Evolutionary conservation across 2,888 invertebrate species (phyloP).

Genomic region (Pristionchus fissidentatus): DNA sequence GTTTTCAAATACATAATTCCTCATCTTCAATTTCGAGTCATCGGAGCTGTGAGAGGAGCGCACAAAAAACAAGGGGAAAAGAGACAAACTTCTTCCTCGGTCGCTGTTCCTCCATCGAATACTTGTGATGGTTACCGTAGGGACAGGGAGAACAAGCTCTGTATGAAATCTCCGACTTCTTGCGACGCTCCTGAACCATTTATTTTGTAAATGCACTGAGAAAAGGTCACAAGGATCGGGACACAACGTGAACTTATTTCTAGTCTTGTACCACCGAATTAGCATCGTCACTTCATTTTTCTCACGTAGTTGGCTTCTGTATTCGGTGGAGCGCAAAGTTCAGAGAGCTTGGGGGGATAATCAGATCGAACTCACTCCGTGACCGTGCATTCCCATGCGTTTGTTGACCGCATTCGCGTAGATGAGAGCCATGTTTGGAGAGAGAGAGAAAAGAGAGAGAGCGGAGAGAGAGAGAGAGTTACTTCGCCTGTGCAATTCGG

Average conservation of each 20-base stretch:
- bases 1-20: no score
- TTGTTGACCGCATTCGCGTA: conserved; percentile 61
- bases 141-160: conserved; percentile 33
- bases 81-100: conserved; percentile 44
- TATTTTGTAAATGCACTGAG: no score
- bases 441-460: not conserved
- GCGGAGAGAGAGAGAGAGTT: no score
- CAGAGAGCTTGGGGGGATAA: no score
- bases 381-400: conserved; percentile 53
- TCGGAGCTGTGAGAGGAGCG: not conserved
- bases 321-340: no score
- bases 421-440: conserved; percentile 55
- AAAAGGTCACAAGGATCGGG: no score
- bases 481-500: not conserved
- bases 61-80: not conserved
- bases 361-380: not conserved
- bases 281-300: no score
- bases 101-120: conserved; percentile 34
- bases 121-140: conserved; percentile 39
- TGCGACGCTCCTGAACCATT: conserved; percentile 23
- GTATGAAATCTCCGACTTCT: conserved; percentile 37
- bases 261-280: no score
- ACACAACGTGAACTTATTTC: no score
- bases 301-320: no score
- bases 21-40: no score